Evolutionary conservation across 2,888 invertebrate genomes (phyloP).

Genomic region (Calephelis perditalis): DNA sequence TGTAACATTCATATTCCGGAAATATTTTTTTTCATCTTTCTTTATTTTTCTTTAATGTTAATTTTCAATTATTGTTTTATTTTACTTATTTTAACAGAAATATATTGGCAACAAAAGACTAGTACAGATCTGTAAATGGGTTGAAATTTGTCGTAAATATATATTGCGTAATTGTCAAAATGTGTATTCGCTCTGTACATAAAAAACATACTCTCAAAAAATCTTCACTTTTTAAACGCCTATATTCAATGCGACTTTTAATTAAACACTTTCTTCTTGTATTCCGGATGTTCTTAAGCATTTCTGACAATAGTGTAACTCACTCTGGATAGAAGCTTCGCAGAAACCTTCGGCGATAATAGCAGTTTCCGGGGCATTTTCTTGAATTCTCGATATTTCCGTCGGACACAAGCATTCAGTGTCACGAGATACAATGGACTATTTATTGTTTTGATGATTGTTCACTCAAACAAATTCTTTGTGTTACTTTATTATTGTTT

Average conservation of each 20-base stretch:
- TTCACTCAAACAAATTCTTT: conserved; percentile 8
- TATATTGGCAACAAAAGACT: too few relatives aligned
- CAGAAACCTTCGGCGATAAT: conserved; percentile 20
- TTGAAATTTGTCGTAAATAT: too few relatives aligned
- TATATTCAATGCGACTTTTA: conserved; percentile 4
- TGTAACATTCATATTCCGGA: too few relatives aligned
- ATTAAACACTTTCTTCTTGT: conserved; percentile 13
- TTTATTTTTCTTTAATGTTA: too few relatives aligned
- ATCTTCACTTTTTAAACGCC: background rate
- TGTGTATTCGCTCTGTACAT: too few relatives aligned
- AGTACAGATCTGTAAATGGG: too few relatives aligned
- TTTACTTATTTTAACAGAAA: too few relatives aligned
- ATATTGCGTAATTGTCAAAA: too few relatives aligned
- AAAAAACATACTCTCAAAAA: too few relatives aligned
- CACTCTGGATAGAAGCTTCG: conserved; percentile 5
- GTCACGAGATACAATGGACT: conserved; percentile 2
- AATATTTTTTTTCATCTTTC: too few relatives aligned
- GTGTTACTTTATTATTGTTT: background rate
- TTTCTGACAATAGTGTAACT: conserved; percentile 1
- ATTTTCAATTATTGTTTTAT: too few relatives aligned
- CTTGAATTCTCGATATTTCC: conserved; percentile 7
- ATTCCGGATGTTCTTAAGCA: background rate
- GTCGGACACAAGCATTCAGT: background rate
- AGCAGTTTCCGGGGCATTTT: conserved; percentile 23
- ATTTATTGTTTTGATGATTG: conserved; percentile 15